Percentiles rank a stretch among this genome's conserved stretches.
These are phyloP conservation scores for Brachyopa scutellaris DNA, from an alignment of 2,888 invertebrate species.

Conservation along the genomic window DNA sequence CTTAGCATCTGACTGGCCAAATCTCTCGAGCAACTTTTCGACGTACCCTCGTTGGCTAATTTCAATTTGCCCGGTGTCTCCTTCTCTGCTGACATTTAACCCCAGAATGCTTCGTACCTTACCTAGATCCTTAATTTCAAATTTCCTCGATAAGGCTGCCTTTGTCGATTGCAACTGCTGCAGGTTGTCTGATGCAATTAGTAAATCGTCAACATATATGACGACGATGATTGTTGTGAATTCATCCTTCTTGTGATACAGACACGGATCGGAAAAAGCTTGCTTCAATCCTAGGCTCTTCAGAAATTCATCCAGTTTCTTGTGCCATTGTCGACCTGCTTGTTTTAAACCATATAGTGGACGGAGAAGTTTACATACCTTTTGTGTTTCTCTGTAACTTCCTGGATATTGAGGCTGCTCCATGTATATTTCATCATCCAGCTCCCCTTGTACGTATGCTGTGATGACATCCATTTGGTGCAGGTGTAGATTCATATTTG, in stretches of 20 bases:
- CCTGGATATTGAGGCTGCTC: slow-evolving; percentile 63
- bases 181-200: background rate
- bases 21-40: slow-evolving; percentile 50
- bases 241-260: background rate
- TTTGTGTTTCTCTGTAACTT: slow-evolving; percentile 9
- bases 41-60: slow-evolving; percentile 53
- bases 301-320: slow-evolving; percentile 4
- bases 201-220: background rate
- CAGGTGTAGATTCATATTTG: slow-evolving; percentile 39
- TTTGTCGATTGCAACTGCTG: background rate
- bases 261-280: background rate
- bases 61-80: slow-evolving; percentile 38
- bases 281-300: background rate
- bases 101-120: background rate
- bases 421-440: slow-evolving; percentile 52
- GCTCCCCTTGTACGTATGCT: slow-evolving; percentile 19
- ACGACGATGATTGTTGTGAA: background rate
- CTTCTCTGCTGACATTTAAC: background rate
- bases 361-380: slow-evolving; percentile 59
- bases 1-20: slow-evolving; percentile 55
- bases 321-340: slow-evolving; percentile 57
- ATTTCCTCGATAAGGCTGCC: background rate
- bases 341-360: no score
- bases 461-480: slow-evolving; percentile 70
- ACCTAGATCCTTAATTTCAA: slow-evolving; percentile 7